Percentiles rank a stretch among this genome's conserved stretches.
These are phyloP conservation scores for Drosophila infuscata DNA, from an alignment of 2,888 invertebrate species.

Conservation along the genomic window DNA sequence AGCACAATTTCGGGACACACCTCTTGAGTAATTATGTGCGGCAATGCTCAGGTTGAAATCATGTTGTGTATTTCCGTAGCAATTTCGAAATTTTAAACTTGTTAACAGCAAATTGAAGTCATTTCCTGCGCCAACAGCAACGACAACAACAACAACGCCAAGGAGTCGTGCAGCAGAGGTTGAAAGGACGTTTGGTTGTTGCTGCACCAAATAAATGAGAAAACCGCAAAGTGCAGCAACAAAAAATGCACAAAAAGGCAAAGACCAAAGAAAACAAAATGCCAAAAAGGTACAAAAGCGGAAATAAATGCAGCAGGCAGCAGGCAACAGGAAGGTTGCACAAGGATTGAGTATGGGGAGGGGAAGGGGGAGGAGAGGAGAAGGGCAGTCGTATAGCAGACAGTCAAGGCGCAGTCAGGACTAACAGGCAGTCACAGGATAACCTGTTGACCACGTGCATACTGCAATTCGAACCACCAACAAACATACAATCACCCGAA, in stretches of 20 bases:
- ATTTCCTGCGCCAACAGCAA: constrained; percentile 72
- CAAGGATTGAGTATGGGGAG: background rate
- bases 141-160: constrained; percentile 26
- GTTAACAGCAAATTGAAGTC: constrained; percentile 82
- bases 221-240: constrained; percentile 74
- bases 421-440: constrained; percentile 65
- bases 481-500: constrained; percentile 30
- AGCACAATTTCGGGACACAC: constrained; percentile 31
- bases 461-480: constrained; percentile 67
- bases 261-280: constrained; percentile 70
- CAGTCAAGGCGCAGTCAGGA: constrained; percentile 44
- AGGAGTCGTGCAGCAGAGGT: constrained; percentile 39
- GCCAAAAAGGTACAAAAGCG: constrained; percentile 80
- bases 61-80: constrained; percentile 80
- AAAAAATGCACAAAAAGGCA: constrained; percentile 57
- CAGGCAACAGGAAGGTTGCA: constrained; percentile 18
- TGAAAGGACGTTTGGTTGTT: constrained; percentile 32
- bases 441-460: constrained; percentile 80
- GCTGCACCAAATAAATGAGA: constrained; percentile 74
- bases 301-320: constrained; percentile 76
- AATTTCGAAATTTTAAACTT: constrained; percentile 81
- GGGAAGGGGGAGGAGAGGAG: background rate
- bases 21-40: constrained; percentile 76
- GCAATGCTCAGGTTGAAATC: constrained; percentile 74
- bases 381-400: constrained; percentile 6